phyloP scores from a whole-genome alignment of 2,888 invertebrate species.

The Liopterus haemorrhoidalis region DNA sequence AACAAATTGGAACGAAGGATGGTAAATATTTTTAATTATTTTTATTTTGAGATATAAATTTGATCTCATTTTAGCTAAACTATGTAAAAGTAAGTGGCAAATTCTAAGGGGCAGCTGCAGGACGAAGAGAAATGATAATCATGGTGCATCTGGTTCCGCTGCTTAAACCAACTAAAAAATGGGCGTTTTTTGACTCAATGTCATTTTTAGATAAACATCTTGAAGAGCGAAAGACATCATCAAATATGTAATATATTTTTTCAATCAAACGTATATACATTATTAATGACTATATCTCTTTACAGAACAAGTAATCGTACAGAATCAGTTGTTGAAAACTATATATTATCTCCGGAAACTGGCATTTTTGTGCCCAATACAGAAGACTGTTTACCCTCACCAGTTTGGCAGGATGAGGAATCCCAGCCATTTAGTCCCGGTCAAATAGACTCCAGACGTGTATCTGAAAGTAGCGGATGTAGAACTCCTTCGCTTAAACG shows the following conservation, averaged over 20 bases:
- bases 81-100: constrained; percentile 9
- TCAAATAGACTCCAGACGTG: no score
- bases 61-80: constrained; percentile 6
- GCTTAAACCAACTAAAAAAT: constrained; percentile 3
- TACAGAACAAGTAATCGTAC: no score
- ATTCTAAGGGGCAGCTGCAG: not conserved
- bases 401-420: no score
- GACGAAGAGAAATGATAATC: not conserved
- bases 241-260: constrained; percentile 1
- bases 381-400: not conserved
- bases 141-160: constrained; percentile 1
- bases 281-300: no score
- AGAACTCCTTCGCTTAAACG: no score
- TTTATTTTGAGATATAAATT: not conserved
- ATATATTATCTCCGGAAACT: no score
- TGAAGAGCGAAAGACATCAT: constrained; percentile 2
- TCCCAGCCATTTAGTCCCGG: no score
- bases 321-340: no score
- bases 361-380: no score
- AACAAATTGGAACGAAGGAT: constrained; percentile 4
- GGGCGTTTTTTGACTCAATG: constrained; percentile 4
- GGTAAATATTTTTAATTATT: constrained; percentile 2
- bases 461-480: no score
- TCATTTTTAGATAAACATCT: constrained; percentile 5
- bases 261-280: no score